Percentiles rank a stretch among this genome's conserved stretches.
These are phyloP conservation scores for Drosophila varians DNA, from an alignment of 1,140 invertebrate genomes.

Conservation along the genomic window DNA sequence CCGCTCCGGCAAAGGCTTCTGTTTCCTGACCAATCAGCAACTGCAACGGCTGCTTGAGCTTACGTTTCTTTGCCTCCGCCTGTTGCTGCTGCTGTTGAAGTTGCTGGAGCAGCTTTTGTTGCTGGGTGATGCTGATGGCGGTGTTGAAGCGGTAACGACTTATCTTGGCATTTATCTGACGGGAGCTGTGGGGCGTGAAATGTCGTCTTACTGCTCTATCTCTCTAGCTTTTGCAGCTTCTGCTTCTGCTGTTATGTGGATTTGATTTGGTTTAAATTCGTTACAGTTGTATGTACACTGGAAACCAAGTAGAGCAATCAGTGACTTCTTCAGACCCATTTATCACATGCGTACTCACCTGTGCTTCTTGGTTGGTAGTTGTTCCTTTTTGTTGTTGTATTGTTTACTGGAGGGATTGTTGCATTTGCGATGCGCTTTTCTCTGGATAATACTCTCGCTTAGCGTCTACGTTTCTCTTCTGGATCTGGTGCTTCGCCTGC, in stretches of 20 bases:
- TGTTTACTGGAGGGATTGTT: constrained; percentile 75
- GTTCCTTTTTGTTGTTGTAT: constrained; percentile 29
- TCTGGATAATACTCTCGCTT: constrained; percentile 73
- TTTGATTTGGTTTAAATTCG: constrained; percentile 58
- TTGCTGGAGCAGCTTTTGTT: constrained; percentile 46
- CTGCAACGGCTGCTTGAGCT: constrained; percentile 7
- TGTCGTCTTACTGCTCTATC: neutral
- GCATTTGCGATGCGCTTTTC: constrained; percentile 51
- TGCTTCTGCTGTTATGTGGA: neutral
- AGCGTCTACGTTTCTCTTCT: constrained; percentile 70
- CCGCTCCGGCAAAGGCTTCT: constrained; percentile 2
- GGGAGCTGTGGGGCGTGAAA: constrained; percentile 3
- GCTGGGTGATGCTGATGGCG: constrained; percentile 69
- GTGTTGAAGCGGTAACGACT: constrained; percentile 71
- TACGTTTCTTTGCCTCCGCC: constrained; percentile 10
- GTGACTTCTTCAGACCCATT: neutral
- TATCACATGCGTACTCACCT: constrained; percentile 32
- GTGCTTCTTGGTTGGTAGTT: constrained; percentile 11
- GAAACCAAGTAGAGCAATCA: constrained; percentile 23
- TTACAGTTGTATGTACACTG: constrained; percentile 63
- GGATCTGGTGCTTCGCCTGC: constrained; percentile 7
- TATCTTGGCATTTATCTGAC: constrained; percentile 69
- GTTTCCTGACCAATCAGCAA: constrained; percentile 22
- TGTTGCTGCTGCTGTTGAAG: constrained; percentile 32
- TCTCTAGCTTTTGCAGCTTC: neutral